Conservation (phyloP, 2,888 invertebrate species). For the Lasioglossum morio region DNA sequence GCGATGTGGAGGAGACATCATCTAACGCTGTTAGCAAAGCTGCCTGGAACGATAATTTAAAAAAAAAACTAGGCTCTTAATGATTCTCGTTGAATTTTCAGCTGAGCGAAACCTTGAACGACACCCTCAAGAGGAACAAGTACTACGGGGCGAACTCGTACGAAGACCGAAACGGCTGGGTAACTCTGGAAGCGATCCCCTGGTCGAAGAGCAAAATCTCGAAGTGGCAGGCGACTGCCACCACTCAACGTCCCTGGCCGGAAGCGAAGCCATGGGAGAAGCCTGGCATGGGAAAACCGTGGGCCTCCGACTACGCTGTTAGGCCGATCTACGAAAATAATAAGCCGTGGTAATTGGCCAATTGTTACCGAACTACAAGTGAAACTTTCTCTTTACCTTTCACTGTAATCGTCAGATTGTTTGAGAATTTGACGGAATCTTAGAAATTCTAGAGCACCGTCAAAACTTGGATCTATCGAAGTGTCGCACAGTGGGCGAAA, state of each 20-base stretch:
- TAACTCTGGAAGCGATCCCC: conserved; percentile 91
- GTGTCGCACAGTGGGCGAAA: no score
- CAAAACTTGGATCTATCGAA: neutral
- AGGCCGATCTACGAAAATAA: conserved; percentile 77
- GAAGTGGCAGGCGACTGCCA: conserved; percentile 90
- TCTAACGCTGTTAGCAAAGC: no score
- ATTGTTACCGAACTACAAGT: conserved; percentile 16
- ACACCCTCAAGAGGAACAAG: conserved; percentile 81
- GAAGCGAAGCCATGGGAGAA: conserved; percentile 81
- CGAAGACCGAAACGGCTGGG: conserved; percentile 91
- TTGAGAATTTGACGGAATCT: neutral
- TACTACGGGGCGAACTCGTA: conserved; percentile 86
- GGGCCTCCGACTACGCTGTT: conserved; percentile 76
- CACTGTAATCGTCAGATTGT: neutral
- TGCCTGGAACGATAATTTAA: no score
- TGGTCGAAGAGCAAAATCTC: conserved; percentile 93
- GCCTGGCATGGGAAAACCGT: conserved; percentile 79
- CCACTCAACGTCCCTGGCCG: conserved; percentile 82
- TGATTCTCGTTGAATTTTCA: neutral
- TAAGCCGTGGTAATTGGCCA: conserved; percentile 75
- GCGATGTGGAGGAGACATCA: no score
- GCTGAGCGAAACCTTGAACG: conserved; percentile 74
- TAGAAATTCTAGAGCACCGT: neutral
- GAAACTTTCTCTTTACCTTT: neutral
- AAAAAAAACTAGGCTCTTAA: no score